phyloP scores from a whole-genome alignment of 2,113 vertebrate genomes.

The Struthidea cinerea region DNA sequence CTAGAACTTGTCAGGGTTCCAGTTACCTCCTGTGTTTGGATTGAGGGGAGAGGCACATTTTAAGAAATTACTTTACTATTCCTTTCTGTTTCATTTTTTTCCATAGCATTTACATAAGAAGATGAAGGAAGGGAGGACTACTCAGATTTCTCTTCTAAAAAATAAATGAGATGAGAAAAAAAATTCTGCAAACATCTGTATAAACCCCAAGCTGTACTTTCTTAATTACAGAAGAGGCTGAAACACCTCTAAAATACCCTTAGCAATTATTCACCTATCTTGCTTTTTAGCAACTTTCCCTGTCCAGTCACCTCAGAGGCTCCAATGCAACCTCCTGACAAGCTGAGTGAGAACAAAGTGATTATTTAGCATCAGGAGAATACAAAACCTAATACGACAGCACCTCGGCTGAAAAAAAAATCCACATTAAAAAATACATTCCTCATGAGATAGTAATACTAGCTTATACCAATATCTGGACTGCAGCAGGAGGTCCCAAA shows the following conservation, averaged over 20 bases:
- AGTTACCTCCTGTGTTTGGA: neutral
- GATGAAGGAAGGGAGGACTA: neutral
- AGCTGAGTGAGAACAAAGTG: conserved; percentile 30
- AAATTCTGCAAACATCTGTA: conserved; percentile 22
- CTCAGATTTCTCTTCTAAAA: neutral
- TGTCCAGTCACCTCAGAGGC: conserved; percentile 4
- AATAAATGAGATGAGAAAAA: neutral
- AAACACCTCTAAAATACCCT: conserved; percentile 22
- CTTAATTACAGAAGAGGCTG: conserved; percentile 38
- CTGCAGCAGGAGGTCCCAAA: neutral
- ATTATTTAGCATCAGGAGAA: conserved; percentile 36
- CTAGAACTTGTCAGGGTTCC: neutral
- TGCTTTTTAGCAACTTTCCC: conserved; percentile 25
- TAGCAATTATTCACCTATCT: conserved; percentile 22
- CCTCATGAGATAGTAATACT: neutral
- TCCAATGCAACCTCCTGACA: conserved; percentile 5
- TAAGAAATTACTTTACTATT: neutral
- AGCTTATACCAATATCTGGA: neutral
- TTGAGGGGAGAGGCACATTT: neutral
- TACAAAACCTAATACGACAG: neutral
- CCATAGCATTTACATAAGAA: neutral
- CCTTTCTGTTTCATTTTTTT: neutral
- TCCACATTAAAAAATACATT: neutral
- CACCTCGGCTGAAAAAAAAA: neutral
- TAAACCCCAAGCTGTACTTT: conserved; percentile 27